Percentiles rank a stretch among this genome's conserved stretches.
These are phyloP conservation scores for Auanema freiburgensis DNA, from an alignment of 2,888 invertebrate genomes.

Conservation along the genomic window DNA sequence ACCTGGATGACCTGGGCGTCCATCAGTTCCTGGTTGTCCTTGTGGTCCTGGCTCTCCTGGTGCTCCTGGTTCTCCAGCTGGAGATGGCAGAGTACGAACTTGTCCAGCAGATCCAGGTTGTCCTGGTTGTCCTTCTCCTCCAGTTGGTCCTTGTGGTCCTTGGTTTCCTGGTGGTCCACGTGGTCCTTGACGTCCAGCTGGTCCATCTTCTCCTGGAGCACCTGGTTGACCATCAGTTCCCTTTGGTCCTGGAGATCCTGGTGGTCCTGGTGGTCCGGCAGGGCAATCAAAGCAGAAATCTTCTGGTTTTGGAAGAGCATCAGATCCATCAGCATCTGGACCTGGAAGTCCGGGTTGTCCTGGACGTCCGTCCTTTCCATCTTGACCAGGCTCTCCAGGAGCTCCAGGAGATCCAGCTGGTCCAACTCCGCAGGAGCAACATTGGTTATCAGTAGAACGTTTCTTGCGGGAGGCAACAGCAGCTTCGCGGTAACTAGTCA, in stretches of 20 bases:
- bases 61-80: constrained; percentile 38
- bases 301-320: constrained; percentile 27
- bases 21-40: constrained; percentile 37
- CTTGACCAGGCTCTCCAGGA: constrained; percentile 36
- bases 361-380: constrained; percentile 29
- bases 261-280: constrained; percentile 28
- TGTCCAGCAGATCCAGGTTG: constrained; percentile 29
- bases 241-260: constrained; percentile 22
- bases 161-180: constrained; percentile 5
- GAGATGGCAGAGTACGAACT: constrained; percentile 30
- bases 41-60: constrained; percentile 37
- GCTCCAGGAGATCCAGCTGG: constrained; percentile 37
- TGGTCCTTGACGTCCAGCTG: constrained; percentile 19
- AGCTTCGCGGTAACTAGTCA: constrained; percentile 28
- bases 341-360: constrained; percentile 31
- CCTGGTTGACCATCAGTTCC: constrained; percentile 35
- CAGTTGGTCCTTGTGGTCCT: constrained; percentile 16
- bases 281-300: constrained; percentile 46
- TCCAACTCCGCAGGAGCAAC: constrained; percentile 50
- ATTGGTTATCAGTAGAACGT: constrained; percentile 24
- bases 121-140: constrained; percentile 16
- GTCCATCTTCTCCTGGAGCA: constrained; percentile 35
- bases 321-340: constrained; percentile 14
- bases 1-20: constrained; percentile 40
- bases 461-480: constrained; percentile 23